phyloP scores from a whole-genome alignment of 2,888 invertebrate species.

The Oligia strigilis region DNA sequence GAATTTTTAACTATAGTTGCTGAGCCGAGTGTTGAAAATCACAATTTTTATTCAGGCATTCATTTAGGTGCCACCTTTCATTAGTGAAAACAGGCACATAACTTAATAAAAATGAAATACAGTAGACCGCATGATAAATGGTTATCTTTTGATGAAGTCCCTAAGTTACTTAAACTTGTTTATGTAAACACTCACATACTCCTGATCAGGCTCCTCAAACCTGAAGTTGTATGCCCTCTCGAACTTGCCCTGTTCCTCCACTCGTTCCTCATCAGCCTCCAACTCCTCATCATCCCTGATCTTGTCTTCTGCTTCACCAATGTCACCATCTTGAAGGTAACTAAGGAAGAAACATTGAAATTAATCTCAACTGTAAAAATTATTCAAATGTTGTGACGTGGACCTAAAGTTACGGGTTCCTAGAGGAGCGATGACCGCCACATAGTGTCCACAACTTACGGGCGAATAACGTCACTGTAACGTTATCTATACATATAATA shows the following conservation, averaged over 20 bases:
- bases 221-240: slow-evolving; percentile 99
- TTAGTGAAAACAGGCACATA: background rate
- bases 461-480: too few species aligned
- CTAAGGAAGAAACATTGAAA: slow-evolving; percentile 65
- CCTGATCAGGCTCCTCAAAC: slow-evolving; percentile 98
- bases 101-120: background rate
- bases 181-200: slow-evolving; percentile 92
- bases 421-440: too few species aligned
- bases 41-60: background rate
- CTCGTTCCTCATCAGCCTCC: slow-evolving; percentile 94
- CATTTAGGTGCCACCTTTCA: too few species aligned
- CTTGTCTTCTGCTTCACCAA: slow-evolving; percentile 87
- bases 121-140: background rate
- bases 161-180: background rate
- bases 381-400: background rate
- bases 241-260: slow-evolving; percentile 96
- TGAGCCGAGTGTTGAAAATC: background rate
- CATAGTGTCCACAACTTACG: too few species aligned
- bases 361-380: background rate
- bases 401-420: background rate
- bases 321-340: slow-evolving; percentile 87
- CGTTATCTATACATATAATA: too few species aligned
- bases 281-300: slow-evolving; percentile 84
- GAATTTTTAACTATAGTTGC: background rate
- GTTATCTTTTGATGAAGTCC: background rate